Percentiles rank a stretch among this genome's conserved stretches.
Conservation (phyloP, 1,140 invertebrate genomes). For the Saccostrea cuccullata region DNA sequence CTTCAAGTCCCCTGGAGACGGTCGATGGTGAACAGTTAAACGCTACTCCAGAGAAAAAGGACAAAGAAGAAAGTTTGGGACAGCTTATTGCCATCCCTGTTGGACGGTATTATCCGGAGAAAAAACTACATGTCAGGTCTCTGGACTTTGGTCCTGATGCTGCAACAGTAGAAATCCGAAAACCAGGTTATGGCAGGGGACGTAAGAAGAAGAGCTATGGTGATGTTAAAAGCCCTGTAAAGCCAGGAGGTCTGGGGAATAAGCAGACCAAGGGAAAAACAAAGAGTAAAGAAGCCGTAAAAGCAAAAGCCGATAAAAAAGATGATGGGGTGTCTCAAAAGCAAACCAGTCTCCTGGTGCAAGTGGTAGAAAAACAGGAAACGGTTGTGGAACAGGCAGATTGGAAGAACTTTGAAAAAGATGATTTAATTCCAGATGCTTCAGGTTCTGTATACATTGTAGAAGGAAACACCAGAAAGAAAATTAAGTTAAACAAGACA, state of each 20-base stretch:
- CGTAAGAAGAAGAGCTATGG: slow-evolving; percentile 15
- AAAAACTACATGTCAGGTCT: slow-evolving; percentile 15
- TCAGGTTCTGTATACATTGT: slow-evolving; percentile 11
- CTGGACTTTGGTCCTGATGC: slow-evolving; percentile 35
- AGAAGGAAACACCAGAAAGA: slow-evolving; percentile 23
- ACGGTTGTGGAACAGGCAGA: background rate
- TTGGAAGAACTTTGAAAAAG: background rate
- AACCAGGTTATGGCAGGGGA: slow-evolving; percentile 29
- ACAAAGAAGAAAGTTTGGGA: background rate
- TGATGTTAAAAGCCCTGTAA: background rate
- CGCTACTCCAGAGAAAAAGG: background rate
- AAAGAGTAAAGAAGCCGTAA: background rate
- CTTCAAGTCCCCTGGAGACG: slow-evolving; percentile 14
- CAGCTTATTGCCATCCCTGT: slow-evolving; percentile 22
- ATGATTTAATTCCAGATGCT: slow-evolving; percentile 36
- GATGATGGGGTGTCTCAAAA: background rate
- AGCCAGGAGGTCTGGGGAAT: background rate
- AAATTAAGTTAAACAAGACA: background rate
- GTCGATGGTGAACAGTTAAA: background rate
- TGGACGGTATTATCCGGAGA: slow-evolving; percentile 13
- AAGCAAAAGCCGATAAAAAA: background rate
- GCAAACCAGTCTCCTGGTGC: background rate
- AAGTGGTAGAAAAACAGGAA: background rate
- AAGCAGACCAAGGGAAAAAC: background rate
- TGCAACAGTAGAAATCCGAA: background rate